phyloP scores from a whole-genome alignment of 2,113 vertebrate genomes.

The Zosterops lateralis region DNA sequence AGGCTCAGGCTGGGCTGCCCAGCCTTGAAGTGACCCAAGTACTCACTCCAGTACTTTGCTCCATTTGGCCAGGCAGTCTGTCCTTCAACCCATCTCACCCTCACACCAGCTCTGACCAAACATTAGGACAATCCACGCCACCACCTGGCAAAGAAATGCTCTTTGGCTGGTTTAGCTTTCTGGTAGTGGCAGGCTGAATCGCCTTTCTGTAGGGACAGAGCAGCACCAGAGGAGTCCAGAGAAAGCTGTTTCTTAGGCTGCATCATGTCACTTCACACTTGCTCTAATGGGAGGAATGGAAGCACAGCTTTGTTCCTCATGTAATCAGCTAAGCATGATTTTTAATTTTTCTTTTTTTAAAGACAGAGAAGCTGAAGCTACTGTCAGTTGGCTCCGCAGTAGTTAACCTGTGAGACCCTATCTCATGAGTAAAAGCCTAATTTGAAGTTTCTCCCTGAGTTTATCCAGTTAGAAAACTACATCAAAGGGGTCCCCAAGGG shows the following conservation, averaged over 20 bases:
- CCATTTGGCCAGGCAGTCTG: background rate
- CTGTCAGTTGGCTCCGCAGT: background rate
- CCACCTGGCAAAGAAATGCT: background rate
- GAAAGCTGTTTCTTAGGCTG: background rate
- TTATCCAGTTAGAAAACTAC: background rate
- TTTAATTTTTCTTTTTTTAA: background rate
- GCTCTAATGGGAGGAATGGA: background rate
- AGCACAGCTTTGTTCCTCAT: background rate
- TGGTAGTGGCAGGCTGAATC: background rate
- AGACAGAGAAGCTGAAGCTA: background rate
- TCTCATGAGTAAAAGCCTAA: background rate
- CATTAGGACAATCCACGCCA: rapidly evolving
- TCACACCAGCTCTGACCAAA: background rate
- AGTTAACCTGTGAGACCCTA: background rate
- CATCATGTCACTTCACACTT: background rate
- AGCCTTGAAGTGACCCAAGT: background rate
- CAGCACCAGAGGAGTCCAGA: background rate
- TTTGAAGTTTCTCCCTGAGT: background rate
- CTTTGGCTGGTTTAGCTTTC: background rate
- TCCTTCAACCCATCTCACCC: background rate
- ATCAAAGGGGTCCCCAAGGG: background rate
- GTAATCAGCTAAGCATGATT: background rate
- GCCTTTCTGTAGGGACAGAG: background rate
- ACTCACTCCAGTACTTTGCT: background rate
- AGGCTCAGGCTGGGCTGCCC: background rate